Base-by-base conservation (phyloP, 2,888 invertebrate species). In the Drosophila cognata region DNA sequence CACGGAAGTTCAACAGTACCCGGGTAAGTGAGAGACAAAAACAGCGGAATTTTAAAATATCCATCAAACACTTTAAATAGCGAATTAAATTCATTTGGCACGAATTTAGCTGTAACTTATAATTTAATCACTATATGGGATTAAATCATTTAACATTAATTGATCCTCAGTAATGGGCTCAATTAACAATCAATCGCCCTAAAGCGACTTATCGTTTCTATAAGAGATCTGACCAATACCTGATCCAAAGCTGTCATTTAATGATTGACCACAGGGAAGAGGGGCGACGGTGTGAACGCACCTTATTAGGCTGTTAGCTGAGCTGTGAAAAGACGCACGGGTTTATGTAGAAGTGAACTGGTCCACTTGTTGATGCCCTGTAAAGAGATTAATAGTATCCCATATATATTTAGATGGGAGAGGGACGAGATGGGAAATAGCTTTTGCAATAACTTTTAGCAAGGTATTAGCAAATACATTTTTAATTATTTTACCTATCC, bases 1-100 rank as follows among this genome's bases (percentile, higher is more conserved):
- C 53, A 91, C 95, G 75, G 94, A 95, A 89, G 93, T 95, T 92
- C 95, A 95, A 93, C 94, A 95, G 91, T 95, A 95, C 92, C 95
- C 95, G 92, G 94, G 94, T 94, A 92, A 94, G 92, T 89, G 41
- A 21, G 18, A n/a, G 1, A 41, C 11, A 31, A 13, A 18, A 50
- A 25, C 10, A 52, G 5, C 25, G 13, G 1, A 55, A 16, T 18
- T 7, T 13, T 7, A 0, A 25, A 21, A 46, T 41, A 33, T 11
- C 21, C 28, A 43, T n/a, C 21, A 25, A 33, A 48, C 18, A 18
- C 18, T n/a, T 33, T 55, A 48, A 41, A 31, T 36, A 38, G 36
- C 25, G 2, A 52, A 4, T 57, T 2, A n/a, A 52, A 51, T 38
- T n/a, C 21, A 31, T 57, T n/a, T 28, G 4, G 38, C 21, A 33